Percentiles rank a stretch among this genome's conserved stretches.
Evolutionary conservation across 2,113 vertebrate species (phyloP).

Genomic region (Lycocorax pyrrhopterus): DNA sequence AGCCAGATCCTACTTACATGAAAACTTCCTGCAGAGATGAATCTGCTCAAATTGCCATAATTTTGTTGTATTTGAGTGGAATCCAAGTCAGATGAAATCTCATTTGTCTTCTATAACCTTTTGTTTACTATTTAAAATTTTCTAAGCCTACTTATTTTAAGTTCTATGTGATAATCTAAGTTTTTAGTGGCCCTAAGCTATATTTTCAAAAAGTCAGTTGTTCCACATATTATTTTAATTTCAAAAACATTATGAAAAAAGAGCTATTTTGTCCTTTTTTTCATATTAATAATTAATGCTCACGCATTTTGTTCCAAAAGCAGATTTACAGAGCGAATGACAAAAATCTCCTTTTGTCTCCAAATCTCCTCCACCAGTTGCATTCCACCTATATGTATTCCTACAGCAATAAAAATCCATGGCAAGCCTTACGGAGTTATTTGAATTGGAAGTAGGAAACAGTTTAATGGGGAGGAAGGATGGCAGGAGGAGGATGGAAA

Average conservation of each 20-base stretch:
- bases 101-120: background rate
- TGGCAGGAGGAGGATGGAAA: background rate
- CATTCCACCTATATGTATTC: background rate
- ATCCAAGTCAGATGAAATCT: background rate
- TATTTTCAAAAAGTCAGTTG: background rate
- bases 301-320: background rate
- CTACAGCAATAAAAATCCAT: background rate
- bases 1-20: background rate
- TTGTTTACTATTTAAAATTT: background rate
- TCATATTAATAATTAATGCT: background rate
- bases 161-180: background rate
- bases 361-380: background rate
- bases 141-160: background rate
- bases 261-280: background rate
- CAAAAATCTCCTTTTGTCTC: constrained; percentile 11
- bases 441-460: background rate
- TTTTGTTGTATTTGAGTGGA: background rate
- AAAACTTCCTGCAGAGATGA: background rate
- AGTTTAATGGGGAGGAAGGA: background rate
- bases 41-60: background rate
- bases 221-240: background rate
- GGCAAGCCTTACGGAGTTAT: background rate
- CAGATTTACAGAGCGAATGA: background rate
- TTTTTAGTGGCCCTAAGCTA: background rate
- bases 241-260: constrained; percentile 4